A percentile compares a stretch with the other conserved stretches of the same genome.
Conservation (phyloP, 2,797 vertebrate genomes). For the Lacerta agilis region DNA sequence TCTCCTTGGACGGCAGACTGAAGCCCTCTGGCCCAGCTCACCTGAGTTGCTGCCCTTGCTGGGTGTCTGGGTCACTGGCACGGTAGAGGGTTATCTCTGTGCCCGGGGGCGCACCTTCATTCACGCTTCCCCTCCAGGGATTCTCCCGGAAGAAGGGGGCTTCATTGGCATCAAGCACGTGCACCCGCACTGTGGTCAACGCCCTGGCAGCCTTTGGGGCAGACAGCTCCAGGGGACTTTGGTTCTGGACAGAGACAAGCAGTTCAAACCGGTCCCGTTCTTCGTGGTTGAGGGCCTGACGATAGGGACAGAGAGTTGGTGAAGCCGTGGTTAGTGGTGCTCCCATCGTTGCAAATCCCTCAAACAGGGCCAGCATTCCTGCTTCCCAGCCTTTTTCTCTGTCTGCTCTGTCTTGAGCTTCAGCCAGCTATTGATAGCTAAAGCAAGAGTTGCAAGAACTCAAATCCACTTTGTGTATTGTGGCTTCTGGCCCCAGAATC, state of each 20-base stretch:
- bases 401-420: not conserved
- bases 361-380: not conserved
- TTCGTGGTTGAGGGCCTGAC: conserved; percentile 91
- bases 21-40: conserved; percentile 48
- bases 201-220: conserved; percentile 74
- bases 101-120: conserved; percentile 84
- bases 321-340: too few relatives aligned
- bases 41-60: conserved; percentile 82
- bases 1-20: not conserved
- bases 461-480: not conserved
- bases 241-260: conserved; percentile 83
- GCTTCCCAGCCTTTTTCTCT: not conserved
- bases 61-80: conserved; percentile 87
- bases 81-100: conserved; percentile 82
- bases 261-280: conserved; percentile 74
- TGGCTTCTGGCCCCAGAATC: not conserved
- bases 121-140: conserved; percentile 83
- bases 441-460: not conserved
- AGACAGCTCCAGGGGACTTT: conserved; percentile 77
- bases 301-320: rapidly evolving
- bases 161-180: conserved; percentile 89
- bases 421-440: not conserved
- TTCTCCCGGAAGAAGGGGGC: conserved; percentile 85
- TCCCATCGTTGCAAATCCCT: not conserved
- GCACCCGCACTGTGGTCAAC: conserved; percentile 81